Conservation (phyloP, 2,888 invertebrate species). For the Caenorhabditis auriculariae region DNA sequence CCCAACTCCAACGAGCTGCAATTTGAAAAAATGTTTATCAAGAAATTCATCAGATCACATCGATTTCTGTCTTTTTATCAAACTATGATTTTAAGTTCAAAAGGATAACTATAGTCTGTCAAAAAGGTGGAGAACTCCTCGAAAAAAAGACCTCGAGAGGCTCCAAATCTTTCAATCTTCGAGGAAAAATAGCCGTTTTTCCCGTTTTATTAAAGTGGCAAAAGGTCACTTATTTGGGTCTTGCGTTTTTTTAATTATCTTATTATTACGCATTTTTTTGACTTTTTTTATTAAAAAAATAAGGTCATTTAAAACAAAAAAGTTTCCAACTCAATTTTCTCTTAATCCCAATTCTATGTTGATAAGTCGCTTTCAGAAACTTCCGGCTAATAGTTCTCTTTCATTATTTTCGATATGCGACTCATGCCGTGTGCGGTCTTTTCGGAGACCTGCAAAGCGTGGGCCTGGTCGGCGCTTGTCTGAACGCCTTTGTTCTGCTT, state of each 20-base stretch:
- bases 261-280: background rate
- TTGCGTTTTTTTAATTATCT: background rate
- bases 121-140: no score
- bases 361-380: no score
- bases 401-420: background rate
- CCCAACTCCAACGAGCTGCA: no score
- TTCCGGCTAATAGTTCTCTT: background rate
- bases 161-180: background rate
- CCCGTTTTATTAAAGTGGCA: background rate
- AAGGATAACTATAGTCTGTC: no score
- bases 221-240: background rate
- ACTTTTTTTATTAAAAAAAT: background rate
- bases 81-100: no score
- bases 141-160: background rate
- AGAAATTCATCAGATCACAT: no score
- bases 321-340: background rate
- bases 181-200: background rate
- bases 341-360: no score
- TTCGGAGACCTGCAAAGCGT: constrained; percentile 4
- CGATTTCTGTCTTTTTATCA: no score
- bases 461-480: constrained; percentile 6
- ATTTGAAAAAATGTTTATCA: no score
- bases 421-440: background rate
- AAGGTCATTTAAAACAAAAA: background rate
- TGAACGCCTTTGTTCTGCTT: constrained; percentile 14